Evolutionary conservation across 1,140 invertebrate genomes (phyloP).

Genomic region (Mizuhopecten yessoensis): DNA sequence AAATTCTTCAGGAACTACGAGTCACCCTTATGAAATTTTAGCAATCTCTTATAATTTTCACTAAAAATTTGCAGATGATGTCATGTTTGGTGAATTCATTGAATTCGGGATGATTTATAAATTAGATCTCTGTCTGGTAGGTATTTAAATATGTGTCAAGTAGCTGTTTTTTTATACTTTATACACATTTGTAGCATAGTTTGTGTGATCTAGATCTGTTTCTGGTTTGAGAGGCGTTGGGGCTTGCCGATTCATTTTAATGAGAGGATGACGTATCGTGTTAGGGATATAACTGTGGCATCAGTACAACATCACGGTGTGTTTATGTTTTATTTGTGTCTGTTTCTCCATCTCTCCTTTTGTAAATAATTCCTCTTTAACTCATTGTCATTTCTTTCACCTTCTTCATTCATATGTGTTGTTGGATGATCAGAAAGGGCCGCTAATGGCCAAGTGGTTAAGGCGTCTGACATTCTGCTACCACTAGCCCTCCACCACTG

Average conservation of each 20-base stretch:
- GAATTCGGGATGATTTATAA: not conserved
- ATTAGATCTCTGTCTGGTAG: not conserved
- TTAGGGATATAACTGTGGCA: too few species aligned
- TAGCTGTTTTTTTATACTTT: not conserved
- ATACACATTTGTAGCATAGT: not conserved
- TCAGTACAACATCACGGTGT: too few species aligned
- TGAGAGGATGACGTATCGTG: too few species aligned
- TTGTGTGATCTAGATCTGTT: not conserved
- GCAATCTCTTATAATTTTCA: not conserved
- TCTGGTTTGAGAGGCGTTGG: not conserved
- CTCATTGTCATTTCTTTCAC: too few species aligned
- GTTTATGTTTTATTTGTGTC: too few species aligned
- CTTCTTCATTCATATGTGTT: too few species aligned
- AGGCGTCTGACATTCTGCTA: too few species aligned
- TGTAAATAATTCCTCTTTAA: too few species aligned
- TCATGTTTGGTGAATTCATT: not conserved
- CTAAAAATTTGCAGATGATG: slow-evolving; percentile 19
- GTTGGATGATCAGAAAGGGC: too few species aligned
- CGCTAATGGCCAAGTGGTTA: too few species aligned
- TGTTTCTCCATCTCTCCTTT: too few species aligned
- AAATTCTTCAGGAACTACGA: not conserved
- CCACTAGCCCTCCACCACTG: too few species aligned
- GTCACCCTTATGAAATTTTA: not conserved
- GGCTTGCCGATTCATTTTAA: not conserved
- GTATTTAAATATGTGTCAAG: slow-evolving; percentile 11